Evolutionary conservation across 2,797 vertebrate genomes (phyloP).

Genomic region (Halcyon chelicuti): DNA sequence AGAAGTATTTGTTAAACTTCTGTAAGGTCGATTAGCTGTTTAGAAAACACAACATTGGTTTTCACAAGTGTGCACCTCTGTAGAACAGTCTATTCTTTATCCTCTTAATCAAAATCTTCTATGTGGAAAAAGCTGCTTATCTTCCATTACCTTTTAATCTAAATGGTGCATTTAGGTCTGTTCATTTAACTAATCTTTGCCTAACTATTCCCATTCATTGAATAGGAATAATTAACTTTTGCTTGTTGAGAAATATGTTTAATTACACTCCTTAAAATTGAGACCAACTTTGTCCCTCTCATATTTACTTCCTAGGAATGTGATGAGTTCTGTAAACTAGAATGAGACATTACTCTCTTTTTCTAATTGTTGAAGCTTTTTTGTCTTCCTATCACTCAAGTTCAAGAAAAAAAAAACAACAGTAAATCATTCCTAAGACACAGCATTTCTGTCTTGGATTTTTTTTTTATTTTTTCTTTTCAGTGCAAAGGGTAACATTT

Average conservation of each 20-base stretch:
- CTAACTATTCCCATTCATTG: not conserved
- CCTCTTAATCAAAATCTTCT: not conserved
- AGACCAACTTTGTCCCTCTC: not conserved
- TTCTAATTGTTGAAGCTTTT: not conserved
- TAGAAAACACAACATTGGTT: not conserved
- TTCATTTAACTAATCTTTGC: not conserved
- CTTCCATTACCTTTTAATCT: not conserved
- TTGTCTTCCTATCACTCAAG: not conserved
- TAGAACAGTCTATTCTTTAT: not conserved
- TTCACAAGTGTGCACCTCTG: not conserved
- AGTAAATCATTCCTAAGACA: not conserved
- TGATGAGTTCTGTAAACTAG: not conserved
- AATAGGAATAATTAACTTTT: not conserved
- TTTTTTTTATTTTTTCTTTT: not conserved
- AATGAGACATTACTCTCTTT: not conserved
- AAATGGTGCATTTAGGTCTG: not conserved
- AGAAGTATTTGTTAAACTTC: not conserved
- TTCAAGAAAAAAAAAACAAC: not conserved
- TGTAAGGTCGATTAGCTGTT: not conserved
- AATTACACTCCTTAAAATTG: not conserved
- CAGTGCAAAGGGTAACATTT: not conserved
- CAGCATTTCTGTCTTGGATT: fast-evolving
- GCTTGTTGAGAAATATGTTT: not conserved
- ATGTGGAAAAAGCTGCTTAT: not conserved
- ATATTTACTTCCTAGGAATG: not conserved